These are phyloP conservation scores for Nanger granti DNA, from an alignment of 2,113 vertebrate genomes.

Conservation along the genomic window DNA sequence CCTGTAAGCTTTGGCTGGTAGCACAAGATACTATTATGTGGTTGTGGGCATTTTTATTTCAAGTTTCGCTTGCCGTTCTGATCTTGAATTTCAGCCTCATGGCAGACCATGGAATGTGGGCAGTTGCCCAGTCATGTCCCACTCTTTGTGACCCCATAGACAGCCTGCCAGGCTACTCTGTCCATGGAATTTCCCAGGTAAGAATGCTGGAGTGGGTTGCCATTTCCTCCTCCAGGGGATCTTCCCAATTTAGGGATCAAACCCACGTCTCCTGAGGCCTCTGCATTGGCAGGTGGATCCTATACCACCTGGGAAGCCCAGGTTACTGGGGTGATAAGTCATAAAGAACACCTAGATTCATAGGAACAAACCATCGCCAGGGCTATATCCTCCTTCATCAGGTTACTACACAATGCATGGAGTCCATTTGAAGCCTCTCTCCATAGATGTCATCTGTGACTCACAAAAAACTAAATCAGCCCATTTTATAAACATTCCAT, in stretches of 20 bases:
- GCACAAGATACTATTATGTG: fast-evolving
- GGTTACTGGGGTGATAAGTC: not conserved
- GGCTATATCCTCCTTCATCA: fast-evolving
- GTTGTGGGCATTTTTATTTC: not conserved
- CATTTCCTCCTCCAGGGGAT: not conserved
- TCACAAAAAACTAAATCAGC: not conserved
- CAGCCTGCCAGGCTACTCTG: not conserved
- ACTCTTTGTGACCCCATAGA: not conserved
- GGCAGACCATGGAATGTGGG: not conserved
- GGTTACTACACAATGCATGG: fast-evolving
- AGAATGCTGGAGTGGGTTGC: not conserved
- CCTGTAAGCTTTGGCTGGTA: not conserved
- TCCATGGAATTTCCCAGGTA: not conserved
- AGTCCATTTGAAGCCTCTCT: not conserved
- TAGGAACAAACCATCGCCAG: fast-evolving
- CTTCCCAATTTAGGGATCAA: not conserved
- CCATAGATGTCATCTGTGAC: not conserved
- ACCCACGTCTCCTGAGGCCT: not conserved
- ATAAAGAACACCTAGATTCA: not conserved
- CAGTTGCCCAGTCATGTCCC: not conserved
- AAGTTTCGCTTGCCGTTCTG: not conserved
- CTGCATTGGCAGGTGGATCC: not conserved
- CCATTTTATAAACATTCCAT: not conserved
- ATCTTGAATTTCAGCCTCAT: not conserved
- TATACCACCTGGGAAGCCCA: not conserved